phyloP scores from a whole-genome alignment of 2,113 vertebrate species.

The Rhabdornis inornatus region DNA sequence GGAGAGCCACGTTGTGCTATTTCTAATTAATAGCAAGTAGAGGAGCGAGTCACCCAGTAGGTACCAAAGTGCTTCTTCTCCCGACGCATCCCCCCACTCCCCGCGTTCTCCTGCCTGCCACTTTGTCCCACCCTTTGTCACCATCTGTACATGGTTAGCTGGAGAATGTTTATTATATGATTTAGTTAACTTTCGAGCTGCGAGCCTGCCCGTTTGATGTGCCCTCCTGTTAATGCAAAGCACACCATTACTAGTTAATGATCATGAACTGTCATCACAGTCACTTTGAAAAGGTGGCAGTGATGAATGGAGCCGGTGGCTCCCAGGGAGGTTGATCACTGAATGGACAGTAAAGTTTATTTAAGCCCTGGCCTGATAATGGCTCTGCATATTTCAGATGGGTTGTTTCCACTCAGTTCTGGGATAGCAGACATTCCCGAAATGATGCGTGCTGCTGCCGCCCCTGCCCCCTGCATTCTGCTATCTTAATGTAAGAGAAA shows the following conservation, averaged over 20 bases:
- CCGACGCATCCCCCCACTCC: rapidly evolving
- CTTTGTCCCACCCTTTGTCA: constrained; percentile 51
- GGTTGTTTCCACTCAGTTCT: constrained; percentile 64
- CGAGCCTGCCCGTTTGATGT: constrained; percentile 70
- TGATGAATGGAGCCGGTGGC: constrained; percentile 77
- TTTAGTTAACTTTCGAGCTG: constrained; percentile 50
- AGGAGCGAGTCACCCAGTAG: rapidly evolving
- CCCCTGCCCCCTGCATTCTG: neutral
- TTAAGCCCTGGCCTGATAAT: constrained; percentile 81
- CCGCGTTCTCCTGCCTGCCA: neutral
- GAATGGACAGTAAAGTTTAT: constrained; percentile 81
- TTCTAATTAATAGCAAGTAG: neutral
- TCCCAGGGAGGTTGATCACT: constrained; percentile 72
- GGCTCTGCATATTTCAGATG: constrained; percentile 68
- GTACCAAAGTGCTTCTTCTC: neutral
- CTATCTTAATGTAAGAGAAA: neutral
- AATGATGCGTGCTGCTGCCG: neutral
- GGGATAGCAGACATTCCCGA: constrained; percentile 64
- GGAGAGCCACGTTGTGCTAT: neutral
- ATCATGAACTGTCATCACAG: constrained; percentile 81
- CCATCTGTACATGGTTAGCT: constrained; percentile 64
- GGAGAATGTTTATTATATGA: constrained; percentile 59
- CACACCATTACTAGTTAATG: constrained; percentile 82
- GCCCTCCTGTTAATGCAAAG: constrained; percentile 78
- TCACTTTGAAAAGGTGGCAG: constrained; percentile 80